A percentile compares a stretch with the other conserved stretches of the same genome.
phyloP scores from a whole-genome alignment of 1,140 invertebrate species.

The Sycophila sp. region DNA sequence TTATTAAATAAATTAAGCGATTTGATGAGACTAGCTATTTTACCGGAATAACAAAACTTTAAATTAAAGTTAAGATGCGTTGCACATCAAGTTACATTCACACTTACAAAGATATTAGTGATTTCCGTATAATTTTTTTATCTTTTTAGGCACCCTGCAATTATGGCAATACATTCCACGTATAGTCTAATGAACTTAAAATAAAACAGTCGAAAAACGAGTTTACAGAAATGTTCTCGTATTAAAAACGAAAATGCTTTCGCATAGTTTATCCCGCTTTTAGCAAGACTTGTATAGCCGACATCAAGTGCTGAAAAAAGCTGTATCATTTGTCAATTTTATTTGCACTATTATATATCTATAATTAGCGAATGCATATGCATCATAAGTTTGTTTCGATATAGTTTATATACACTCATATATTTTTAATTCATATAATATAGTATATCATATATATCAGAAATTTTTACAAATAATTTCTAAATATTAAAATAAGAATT shows the following conservation, averaged over 20 bases:
- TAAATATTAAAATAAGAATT: background rate
- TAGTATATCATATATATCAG: background rate
- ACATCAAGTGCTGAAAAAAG: too few relatives aligned
- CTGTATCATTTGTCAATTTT: too few relatives aligned
- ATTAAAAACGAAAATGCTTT: too few relatives aligned
- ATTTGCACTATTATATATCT: too few relatives aligned
- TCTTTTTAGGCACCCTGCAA: constrained; percentile 48
- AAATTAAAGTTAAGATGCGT: constrained; percentile 31
- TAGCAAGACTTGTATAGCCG: too few relatives aligned
- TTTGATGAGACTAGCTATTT: constrained; percentile 55
- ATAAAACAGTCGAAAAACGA: background rate
- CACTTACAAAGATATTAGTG: constrained; percentile 29
- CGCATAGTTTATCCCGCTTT: too few relatives aligned
- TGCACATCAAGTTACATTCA: constrained; percentile 21
- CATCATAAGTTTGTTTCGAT: too few relatives aligned
- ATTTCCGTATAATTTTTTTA: constrained; percentile 39
- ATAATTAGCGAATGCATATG: too few relatives aligned
- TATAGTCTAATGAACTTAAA: background rate
- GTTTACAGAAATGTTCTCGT: background rate
- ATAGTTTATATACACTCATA: too few relatives aligned
- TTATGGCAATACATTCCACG: constrained; percentile 42
- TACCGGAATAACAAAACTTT: constrained; percentile 48
- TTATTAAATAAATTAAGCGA: constrained; percentile 49
- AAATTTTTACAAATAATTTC: background rate
- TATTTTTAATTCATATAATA: too few relatives aligned